Base-by-base conservation (phyloP, 2,888 invertebrate genomes). In the Luffia ferchaultella region DNA sequence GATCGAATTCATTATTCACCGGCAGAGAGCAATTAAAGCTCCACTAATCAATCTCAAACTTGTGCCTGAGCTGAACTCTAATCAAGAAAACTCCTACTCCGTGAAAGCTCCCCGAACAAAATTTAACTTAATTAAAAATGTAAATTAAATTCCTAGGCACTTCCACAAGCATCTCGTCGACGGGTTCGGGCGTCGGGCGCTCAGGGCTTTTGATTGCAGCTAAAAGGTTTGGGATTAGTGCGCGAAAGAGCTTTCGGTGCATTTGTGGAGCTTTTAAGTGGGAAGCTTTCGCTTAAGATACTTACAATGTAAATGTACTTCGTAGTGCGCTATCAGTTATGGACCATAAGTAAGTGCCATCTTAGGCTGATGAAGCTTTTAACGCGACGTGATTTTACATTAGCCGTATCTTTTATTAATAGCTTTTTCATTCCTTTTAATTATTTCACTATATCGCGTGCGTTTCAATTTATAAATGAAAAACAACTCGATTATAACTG, bases 251-350 rank as follows among this genome's bases (percentile, higher is more conserved):
- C 83, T 83, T 83, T 83, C 83, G 80, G 80, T 83, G 83, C 83
- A 83, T 83, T 83, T 82, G 82, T 82, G 80, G 82, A 83, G 83
- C 82, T 83, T 83, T 83, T 82, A 83, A 83, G 80, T 83, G 83
- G 83, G 82, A 82, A 82, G 80, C 83, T 80, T 79, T 82, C 76
- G 79, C 82, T 82, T 78, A 80, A 83, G 80, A 83, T 72, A 82
- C 83, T 80, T 82, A 82, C 78, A 82, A 78, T 78, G 80, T 78
- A 77, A 78, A 80, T 78, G 72, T 77, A 70, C 64, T 65, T 63
- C 62, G 62, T 64, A 69, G 66, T 68, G 63, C 63, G 53, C 57
- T 57, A 56, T 54, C 54, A 48, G 56, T 50, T 50, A 52, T 50
- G 30, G 40, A 48, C 42, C 52, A 46, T 49, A 41, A 47, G n/a